phyloP scores from a whole-genome alignment of 2,113 vertebrate genomes.

The Canis aureus region DNA sequence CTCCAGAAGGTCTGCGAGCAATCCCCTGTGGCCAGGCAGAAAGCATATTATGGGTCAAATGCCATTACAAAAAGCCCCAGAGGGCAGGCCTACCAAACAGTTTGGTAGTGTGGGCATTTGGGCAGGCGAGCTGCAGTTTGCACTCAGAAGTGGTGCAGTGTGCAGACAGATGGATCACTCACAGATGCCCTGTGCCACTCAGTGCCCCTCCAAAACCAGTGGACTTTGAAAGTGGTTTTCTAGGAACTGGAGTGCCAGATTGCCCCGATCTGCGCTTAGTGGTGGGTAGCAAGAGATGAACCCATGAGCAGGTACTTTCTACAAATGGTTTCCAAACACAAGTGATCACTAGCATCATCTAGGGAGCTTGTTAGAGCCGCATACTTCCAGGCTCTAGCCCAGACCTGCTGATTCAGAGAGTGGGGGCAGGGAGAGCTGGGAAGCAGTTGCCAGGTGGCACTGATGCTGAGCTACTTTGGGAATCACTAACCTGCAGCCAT shows the following conservation, averaged over 20 bases:
- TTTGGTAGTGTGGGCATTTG: not conserved
- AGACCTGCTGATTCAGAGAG: not conserved
- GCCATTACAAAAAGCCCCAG: constrained; percentile 64
- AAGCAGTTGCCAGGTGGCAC: not conserved
- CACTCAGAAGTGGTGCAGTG: fast-evolving
- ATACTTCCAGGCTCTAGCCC: not conserved
- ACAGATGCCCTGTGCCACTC: not conserved
- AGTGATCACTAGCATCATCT: not conserved
- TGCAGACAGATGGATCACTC: not conserved
- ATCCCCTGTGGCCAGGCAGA: constrained; percentile 63
- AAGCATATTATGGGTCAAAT: constrained; percentile 77
- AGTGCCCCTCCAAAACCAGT: not conserved
- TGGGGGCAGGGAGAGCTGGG: not conserved
- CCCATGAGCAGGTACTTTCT: not conserved
- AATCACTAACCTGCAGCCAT: not conserved
- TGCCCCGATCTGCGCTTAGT: not conserved
- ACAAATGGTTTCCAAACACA: not conserved
- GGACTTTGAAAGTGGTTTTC: not conserved
- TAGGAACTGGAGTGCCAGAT: not conserved
- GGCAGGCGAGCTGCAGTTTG: not conserved
- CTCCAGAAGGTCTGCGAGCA: constrained; percentile 74
- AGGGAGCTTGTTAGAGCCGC: not conserved
- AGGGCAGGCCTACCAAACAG: constrained; percentile 9
- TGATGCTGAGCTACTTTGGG: not conserved
- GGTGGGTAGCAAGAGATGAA: not conserved